These are phyloP conservation scores for Trachemys scripta DNA, from an alignment of 2,113 vertebrate genomes.

Conservation along the genomic window DNA sequence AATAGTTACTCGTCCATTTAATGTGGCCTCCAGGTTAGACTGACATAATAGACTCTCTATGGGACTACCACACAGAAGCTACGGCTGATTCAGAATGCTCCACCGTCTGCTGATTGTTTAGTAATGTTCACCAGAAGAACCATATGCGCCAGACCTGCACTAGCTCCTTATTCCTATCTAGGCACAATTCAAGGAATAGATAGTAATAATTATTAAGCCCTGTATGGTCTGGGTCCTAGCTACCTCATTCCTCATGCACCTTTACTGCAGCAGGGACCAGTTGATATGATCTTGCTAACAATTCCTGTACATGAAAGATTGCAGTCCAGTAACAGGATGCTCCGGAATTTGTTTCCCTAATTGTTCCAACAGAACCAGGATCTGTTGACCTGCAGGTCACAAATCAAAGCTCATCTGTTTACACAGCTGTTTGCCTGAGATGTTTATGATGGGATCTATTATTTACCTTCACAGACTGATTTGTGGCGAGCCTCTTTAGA, in stretches of 20 bases:
- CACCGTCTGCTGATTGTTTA: not conserved
- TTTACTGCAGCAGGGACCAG: not conserved
- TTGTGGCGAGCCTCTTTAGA: not conserved
- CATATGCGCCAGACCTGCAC: not conserved
- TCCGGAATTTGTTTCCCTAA: not conserved
- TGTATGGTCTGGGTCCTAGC: not conserved
- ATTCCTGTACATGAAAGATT: not conserved
- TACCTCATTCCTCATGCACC: not conserved
- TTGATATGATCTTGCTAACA: not conserved
- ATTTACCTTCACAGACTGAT: not conserved
- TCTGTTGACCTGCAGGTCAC: not conserved
- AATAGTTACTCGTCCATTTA: not conserved
- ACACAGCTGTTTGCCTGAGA: not conserved
- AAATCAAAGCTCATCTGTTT: not conserved
- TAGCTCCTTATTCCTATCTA: not conserved
- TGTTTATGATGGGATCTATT: not conserved
- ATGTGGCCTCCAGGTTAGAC: not conserved
- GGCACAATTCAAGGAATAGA: not conserved
- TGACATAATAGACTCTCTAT: not conserved
- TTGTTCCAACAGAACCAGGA: not conserved
- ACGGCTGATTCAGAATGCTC: not conserved
- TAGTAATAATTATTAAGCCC: not conserved
- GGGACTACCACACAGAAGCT: not conserved
- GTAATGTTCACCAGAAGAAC: not conserved
- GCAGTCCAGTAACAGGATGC: not conserved